Conservation (phyloP, 2,888 invertebrate genomes). For the Cosmopolites sordidus region DNA sequence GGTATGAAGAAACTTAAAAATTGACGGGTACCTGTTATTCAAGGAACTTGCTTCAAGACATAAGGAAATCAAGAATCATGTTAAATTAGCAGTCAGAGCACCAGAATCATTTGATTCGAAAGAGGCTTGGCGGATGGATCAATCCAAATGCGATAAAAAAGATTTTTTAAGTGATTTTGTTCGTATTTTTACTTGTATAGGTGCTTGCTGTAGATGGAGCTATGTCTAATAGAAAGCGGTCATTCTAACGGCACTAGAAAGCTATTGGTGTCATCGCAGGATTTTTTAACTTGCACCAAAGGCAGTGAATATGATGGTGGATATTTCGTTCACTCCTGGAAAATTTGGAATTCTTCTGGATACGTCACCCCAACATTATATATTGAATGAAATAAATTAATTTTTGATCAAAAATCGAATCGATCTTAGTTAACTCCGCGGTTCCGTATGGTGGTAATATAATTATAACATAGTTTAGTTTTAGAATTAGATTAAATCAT, state of each 20-base stretch:
- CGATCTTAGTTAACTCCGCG: too few relatives aligned
- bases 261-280: conserved; percentile 15
- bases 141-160: conserved; percentile 84
- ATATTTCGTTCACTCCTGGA: conserved; percentile 73
- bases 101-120: conserved; percentile 77
- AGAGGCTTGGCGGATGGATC: conserved; percentile 72
- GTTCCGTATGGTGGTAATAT: too few relatives aligned
- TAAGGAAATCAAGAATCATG: conserved; percentile 1
- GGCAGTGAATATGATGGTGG: conserved; percentile 63
- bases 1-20: conserved; percentile 72
- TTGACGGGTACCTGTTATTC: conserved; percentile 45
- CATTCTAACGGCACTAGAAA: conserved; percentile 17
- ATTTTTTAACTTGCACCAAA: conserved; percentile 13
- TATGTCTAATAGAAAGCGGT: conserved; percentile 53
- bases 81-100: conserved; percentile 37
- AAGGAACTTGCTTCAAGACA: conserved; percentile 17
- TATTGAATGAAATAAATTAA: too few relatives aligned
- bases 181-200: too few relatives aligned
- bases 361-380: conserved; percentile 82
- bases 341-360: conserved; percentile 72
- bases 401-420: too few relatives aligned
- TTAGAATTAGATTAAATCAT: too few relatives aligned
- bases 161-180: too few relatives aligned
- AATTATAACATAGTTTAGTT: too few relatives aligned
- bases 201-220: conserved; percentile 84